Percentiles rank a stretch among this genome's conserved stretches.
phyloP scores from a whole-genome alignment of 2,113 vertebrate genomes.

The Chionis minor region DNA sequence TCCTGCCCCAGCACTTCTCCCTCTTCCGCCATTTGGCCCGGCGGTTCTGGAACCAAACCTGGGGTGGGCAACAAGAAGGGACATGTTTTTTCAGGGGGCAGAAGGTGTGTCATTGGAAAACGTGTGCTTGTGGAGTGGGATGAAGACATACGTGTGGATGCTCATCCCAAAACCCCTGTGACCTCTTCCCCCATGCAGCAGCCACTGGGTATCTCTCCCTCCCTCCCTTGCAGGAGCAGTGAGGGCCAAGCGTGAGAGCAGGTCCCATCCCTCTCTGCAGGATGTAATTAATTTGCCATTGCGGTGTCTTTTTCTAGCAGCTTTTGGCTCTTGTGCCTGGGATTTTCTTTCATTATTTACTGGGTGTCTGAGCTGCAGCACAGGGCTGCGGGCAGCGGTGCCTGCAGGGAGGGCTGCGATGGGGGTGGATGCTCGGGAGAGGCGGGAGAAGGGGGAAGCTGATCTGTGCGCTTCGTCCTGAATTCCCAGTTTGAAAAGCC shows the following conservation, averaged over 20 bases:
- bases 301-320: background rate
- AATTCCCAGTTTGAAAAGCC: conserved; percentile 57
- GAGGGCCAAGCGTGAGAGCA: background rate
- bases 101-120: background rate
- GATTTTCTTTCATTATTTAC: conserved; percentile 51
- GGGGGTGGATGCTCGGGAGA: background rate
- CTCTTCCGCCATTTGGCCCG: conserved; percentile 98
- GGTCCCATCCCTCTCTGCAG: background rate
- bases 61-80: background rate
- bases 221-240: background rate
- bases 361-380: background rate
- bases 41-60: conserved; percentile 99
- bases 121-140: background rate
- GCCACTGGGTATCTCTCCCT: background rate
- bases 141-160: background rate
- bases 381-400: background rate
- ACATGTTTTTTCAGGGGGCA: background rate
- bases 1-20: conserved; percentile 98
- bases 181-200: background rate
- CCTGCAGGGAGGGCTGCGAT: background rate
- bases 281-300: conserved; percentile 60
- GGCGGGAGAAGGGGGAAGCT: background rate
- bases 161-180: background rate
- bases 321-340: conserved; percentile 17
- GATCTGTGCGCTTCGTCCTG: background rate